Evolutionary conservation across 2,113 vertebrate species (phyloP).

Genomic region (Myocastor coypus): DNA sequence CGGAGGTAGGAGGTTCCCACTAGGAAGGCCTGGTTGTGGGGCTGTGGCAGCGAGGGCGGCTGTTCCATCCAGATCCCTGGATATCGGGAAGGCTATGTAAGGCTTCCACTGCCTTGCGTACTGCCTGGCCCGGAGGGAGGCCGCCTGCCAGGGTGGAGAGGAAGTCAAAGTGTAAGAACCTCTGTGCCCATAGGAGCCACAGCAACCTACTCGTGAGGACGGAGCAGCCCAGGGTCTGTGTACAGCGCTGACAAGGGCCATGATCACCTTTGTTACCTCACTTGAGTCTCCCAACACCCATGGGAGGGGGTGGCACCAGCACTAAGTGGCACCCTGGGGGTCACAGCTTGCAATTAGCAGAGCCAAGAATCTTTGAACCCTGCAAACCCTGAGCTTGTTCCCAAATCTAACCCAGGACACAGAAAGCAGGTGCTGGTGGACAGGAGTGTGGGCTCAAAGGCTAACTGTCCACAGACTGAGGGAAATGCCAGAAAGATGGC

Average conservation of each 20-base stretch:
- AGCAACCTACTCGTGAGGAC: fast-evolving
- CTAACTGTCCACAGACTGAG: neutral
- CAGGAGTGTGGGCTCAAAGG: neutral
- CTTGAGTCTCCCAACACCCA: neutral
- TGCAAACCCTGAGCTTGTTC: neutral
- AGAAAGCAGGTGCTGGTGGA: neutral
- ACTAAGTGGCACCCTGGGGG: neutral
- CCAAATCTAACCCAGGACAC: neutral
- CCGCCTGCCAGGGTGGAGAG: neutral
- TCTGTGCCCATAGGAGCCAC: fast-evolving
- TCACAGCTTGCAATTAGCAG: neutral
- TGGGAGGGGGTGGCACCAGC: neutral
- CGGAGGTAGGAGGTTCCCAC: neutral
- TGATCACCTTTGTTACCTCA: neutral
- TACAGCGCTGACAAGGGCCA: fast-evolving
- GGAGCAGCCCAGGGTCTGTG: fast-evolving
- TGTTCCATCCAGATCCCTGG: neutral
- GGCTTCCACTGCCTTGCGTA: fast-evolving
- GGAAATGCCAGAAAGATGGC: neutral
- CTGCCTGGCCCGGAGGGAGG: neutral
- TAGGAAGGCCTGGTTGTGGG: neutral
- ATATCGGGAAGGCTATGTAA: too few species aligned
- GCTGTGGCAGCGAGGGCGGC: neutral
- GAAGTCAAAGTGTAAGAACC: neutral
- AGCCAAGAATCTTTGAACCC: conserved; percentile 9